Percentiles rank a stretch among this genome's conserved stretches.
phyloP scores from a whole-genome alignment of 2,113 vertebrate species.

The Gymnobelideus leadbeateri region DNA sequence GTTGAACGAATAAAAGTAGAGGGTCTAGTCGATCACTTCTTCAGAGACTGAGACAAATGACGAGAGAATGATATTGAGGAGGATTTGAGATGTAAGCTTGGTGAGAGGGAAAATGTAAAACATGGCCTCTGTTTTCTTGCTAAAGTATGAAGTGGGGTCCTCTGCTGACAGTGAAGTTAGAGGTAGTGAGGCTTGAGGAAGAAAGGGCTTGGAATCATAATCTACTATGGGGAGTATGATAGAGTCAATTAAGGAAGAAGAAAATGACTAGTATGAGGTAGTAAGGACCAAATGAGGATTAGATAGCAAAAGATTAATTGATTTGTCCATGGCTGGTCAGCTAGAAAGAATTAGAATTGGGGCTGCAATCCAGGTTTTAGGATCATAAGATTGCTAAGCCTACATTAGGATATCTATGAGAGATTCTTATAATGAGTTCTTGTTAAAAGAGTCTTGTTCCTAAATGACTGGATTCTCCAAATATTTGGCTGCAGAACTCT shows the following conservation, averaged over 20 bases:
- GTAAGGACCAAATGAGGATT: neutral
- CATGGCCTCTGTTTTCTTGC: neutral
- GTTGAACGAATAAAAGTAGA: neutral
- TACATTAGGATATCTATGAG: constrained; percentile 22
- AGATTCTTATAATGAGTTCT: neutral
- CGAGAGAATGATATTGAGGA: neutral
- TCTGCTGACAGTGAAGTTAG: neutral
- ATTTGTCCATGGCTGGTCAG: neutral
- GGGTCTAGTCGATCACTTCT: neutral
- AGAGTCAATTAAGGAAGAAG: neutral
- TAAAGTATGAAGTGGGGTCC: neutral
- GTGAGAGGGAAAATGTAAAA: neutral
- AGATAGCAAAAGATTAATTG: neutral
- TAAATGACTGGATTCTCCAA: constrained; percentile 30
- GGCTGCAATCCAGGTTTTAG: neutral
- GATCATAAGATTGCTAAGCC: neutral
- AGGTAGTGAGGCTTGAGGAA: neutral
- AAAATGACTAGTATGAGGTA: neutral
- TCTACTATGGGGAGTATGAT: neutral
- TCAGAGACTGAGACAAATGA: neutral
- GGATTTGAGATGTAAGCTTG: neutral
- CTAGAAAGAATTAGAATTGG: neutral
- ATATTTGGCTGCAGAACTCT: constrained; percentile 39
- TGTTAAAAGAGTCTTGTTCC: neutral
- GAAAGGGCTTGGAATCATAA: neutral